A percentile compares a stretch with the other conserved stretches of the same genome.
Conservation (phyloP, 2,888 invertebrate species). For the Lasioglossum villosulum region DNA sequence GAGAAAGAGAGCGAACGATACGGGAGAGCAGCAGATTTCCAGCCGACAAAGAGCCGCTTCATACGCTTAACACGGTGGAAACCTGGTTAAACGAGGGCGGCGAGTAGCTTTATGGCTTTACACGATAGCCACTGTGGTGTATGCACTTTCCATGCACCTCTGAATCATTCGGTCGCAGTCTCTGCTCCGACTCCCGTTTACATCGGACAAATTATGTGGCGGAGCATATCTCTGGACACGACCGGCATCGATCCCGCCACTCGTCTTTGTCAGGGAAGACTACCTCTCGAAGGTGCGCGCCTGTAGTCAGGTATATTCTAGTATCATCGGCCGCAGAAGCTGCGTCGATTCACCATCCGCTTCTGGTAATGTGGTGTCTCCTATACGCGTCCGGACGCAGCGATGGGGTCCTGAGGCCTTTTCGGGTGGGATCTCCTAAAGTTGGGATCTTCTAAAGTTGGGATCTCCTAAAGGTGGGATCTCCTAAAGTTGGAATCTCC, state of each 20-base stretch:
- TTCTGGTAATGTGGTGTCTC: no score
- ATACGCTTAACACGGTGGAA: slow-evolving; percentile 62
- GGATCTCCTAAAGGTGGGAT: accelerated
- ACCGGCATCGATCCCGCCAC: slow-evolving; percentile 43
- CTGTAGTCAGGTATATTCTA: not conserved
- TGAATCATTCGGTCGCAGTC: slow-evolving; percentile 50
- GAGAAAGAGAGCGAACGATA: slow-evolving; percentile 1
- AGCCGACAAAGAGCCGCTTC: slow-evolving; percentile 67
- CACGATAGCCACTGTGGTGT: slow-evolving; percentile 57
- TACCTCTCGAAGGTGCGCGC: not conserved
- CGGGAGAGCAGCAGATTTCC: slow-evolving; percentile 35
- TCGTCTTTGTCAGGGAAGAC: slow-evolving; percentile 15
- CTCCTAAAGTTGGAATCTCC: no score
- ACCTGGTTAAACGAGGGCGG: slow-evolving; percentile 72
- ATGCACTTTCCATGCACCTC: slow-evolving; percentile 60
- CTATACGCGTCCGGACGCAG: no score
- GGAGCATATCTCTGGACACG: slow-evolving; percentile 43
- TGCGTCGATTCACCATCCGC: no score
- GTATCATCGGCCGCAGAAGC: not conserved
- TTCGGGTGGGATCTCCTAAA: no score
- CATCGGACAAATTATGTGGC: slow-evolving; percentile 60
- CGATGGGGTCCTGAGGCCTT: no score
- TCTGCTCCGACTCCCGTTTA: slow-evolving; percentile 58
- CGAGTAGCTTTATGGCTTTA: slow-evolving; percentile 66
- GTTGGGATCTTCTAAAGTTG: no score